Evolutionary conservation across 1,140 invertebrate genomes (phyloP).

Genomic region (Calliphora vicina): DNA sequence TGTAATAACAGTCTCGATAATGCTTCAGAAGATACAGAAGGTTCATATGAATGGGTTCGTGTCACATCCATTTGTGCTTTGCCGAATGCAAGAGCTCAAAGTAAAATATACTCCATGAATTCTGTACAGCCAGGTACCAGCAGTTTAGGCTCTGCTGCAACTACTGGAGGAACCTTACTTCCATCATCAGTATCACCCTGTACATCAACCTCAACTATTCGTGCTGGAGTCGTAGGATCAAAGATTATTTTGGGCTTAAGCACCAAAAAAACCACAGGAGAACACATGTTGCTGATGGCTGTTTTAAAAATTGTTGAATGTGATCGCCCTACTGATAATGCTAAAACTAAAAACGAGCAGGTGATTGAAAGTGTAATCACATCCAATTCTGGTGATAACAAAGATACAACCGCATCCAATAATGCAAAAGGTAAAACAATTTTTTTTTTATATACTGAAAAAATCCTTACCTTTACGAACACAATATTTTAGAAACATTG

Average conservation of each 20-base stretch:
- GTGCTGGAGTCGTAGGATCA: constrained; percentile 58
- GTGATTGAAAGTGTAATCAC: neutral
- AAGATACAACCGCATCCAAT: neutral
- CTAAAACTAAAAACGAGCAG: neutral
- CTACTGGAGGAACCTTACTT: neutral
- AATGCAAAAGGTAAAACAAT: constrained; percentile 21
- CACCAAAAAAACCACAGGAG: constrained; percentile 55
- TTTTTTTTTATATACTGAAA: neutral
- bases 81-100: constrained; percentile 53
- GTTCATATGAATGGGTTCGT: constrained; percentile 52
- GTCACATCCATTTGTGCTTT: constrained; percentile 59
- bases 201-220: constrained; percentile 57
- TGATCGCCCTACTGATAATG: constrained; percentile 42
- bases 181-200: constrained; percentile 45
- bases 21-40: neutral
- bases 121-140: constrained; percentile 44
- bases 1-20: constrained; percentile 37
- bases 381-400: neutral
- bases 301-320: constrained; percentile 56
- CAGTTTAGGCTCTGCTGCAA: neutral
- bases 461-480: too few relatives aligned
- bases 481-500: too few relatives aligned
- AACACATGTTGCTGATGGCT: constrained; percentile 55
- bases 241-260: constrained; percentile 57
- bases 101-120: constrained; percentile 56